These are phyloP conservation scores for Gymnothorax javanicus DNA, from an alignment of 2,797 vertebrate genomes.

Conservation along the genomic window DNA sequence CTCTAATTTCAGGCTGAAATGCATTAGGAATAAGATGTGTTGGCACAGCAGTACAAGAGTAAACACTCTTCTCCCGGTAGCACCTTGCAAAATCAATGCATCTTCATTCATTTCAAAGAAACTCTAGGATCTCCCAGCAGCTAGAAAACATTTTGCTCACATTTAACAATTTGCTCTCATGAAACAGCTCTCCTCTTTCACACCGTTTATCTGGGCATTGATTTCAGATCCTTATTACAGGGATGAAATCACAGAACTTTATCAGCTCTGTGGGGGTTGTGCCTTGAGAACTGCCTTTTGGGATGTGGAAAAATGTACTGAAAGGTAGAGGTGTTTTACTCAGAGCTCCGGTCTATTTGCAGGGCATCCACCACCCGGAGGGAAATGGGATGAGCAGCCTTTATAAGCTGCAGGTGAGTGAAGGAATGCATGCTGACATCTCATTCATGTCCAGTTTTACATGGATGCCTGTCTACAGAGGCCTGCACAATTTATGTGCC, in stretches of 20 bases:
- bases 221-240: slow-evolving; percentile 63
- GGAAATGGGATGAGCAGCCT: slow-evolving; percentile 96
- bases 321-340: neutral
- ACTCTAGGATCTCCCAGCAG: slow-evolving; percentile 32
- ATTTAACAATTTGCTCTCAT: neutral
- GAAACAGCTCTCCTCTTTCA: neutral
- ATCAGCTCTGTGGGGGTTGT: neutral
- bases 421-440: neutral
- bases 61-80: neutral
- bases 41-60: neutral
- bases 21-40: neutral
- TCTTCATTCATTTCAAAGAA: slow-evolving; percentile 50
- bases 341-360: slow-evolving; percentile 56
- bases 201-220: slow-evolving; percentile 46
- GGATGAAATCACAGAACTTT: slow-evolving; percentile 45
- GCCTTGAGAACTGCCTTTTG: no score
- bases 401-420: slow-evolving; percentile 95
- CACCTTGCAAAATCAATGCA: slow-evolving; percentile 45
- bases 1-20: neutral
- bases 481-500: neutral
- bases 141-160: neutral
- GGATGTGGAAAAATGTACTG: neutral
- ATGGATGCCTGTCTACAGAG: no score
- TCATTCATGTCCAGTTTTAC: neutral
- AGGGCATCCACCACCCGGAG: slow-evolving; percentile 84